Evolutionary conservation across 2,797 vertebrate species (phyloP).

Genomic region (Okamejei kenojei): DNA sequence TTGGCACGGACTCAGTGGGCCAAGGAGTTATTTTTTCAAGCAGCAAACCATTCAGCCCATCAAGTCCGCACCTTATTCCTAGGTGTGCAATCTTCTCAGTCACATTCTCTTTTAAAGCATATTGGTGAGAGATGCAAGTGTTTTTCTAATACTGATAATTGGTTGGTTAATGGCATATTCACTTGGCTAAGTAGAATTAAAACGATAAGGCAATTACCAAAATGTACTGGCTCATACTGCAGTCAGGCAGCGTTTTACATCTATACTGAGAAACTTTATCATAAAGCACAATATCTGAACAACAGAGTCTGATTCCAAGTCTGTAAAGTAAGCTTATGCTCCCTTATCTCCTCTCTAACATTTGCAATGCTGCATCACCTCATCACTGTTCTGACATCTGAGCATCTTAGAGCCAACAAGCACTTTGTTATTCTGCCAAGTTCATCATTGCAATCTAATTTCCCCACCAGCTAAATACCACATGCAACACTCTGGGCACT

Average conservation of each 20-base stretch:
- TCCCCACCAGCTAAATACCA: neutral
- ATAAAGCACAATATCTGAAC: neutral
- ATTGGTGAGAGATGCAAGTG: neutral
- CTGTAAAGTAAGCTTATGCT: neutral
- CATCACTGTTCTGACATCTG: neutral
- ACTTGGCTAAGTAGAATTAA: neutral
- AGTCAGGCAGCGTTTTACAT: neutral
- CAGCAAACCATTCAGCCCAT: too few species aligned
- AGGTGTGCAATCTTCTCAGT: too few species aligned
- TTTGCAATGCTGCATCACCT: neutral
- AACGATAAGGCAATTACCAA: neutral
- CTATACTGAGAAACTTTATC: neutral
- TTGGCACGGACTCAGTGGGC: too few species aligned
- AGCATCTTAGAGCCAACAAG: neutral
- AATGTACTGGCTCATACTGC: neutral
- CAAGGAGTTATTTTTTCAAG: too few species aligned
- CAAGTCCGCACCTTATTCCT: too few species aligned
- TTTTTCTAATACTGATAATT: neutral
- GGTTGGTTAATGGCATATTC: neutral
- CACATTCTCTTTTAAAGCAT: neutral
- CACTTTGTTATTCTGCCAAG: conserved; percentile 1
- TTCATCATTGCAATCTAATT: conserved; percentile 9
- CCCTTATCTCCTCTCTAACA: neutral
- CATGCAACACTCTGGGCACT: neutral
- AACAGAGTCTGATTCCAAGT: neutral